Base-by-base conservation (phyloP, 2,797 vertebrate species). In the Calcarius lapponicus region DNA sequence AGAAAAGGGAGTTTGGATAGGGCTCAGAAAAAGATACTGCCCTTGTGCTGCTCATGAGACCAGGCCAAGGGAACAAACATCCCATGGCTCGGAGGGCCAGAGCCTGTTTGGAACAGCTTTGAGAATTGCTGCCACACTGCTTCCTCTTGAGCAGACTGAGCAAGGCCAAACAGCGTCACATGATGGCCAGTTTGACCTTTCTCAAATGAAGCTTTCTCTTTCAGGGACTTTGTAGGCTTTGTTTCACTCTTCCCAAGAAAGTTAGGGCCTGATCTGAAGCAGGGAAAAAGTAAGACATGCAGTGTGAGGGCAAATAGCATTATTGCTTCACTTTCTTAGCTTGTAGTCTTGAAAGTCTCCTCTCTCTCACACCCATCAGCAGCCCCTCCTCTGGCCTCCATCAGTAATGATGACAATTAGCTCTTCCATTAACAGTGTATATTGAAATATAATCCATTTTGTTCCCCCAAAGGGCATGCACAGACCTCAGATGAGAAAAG, bases 31-130 rank as follows among this genome's bases (percentile, higher is more conserved):
- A 66, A 51, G 51, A 17, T 18, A 5, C 5, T 29, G 45, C 17
- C 61, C 53, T 40, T 29, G 26, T 42, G 36, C 53, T 0, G 0
- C n/a, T 45, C 25, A 2, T 2, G 10, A 74, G 40, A 53, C 61
- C 57, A 36, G 48, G 54, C 21, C n/a, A 43, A 40, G 43, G 3
- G 7, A 86, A 53, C 40, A 22, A n/a, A 9, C 24, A 14, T 18
- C 31, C 65, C 15, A 5, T 1, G 6, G 48, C n/a, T 51, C 0
- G 0, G 36, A 43, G 58, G n/a, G 40, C 10, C 21, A 15, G n/a
- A 38, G n/a, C 38, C 50, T 36, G 31, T 12, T 31, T 45, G 38
- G 29, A 42, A 22, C 6, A 32, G 20, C 14, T 6, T 17, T 5
- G 47, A 29, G 58, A 40, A 29, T 25, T 29, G 2, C 28, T 79